Base-by-base conservation (phyloP, 2,797 vertebrate species). In the Notolabrus celidotus region DNA sequence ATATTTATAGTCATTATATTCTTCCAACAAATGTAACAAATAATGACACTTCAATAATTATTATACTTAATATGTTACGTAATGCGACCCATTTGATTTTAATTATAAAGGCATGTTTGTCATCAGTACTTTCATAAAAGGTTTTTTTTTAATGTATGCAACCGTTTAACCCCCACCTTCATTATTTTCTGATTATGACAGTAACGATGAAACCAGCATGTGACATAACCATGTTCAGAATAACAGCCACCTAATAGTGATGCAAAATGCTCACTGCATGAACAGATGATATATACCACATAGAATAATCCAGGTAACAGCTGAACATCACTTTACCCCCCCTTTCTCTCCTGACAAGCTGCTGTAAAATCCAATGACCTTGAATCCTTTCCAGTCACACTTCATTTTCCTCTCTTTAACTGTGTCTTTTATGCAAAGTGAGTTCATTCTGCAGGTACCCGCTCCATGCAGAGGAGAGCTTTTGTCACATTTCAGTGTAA, bases 361-460 rank as follows among this genome's bases (percentile, higher is more conserved):
- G 55, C 58, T 47, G 25, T 61, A 1, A 56, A 36, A 72, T 36
- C 22, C 4, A 19, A 49, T 19, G 34, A 74, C 76, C 58, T 70
- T 78, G 46, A 60, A 55, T 29, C 7, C 25, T 46, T 17, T 11
- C 1, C 1, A 19, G 14, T 56, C 47, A n/a, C 49, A 12, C 47
- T 31, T 23, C 8, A 25, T 63, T 11, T 42, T 6, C 41, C n/a
- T 27, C 27, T 59, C 11, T 49, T 17, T 20, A 19, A 50, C 1
- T 43, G 19, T 19, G 17, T 19, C 6, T 25, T n/a, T 5, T 3
- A 23, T 66, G 36, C 7, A 17, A n/a, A 67, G 14, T 56, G 42
- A 42, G 45, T 20, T 38, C 15, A 16, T 52, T 20, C 22, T 70
- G 45, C 33, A 38, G 47, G 31, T 47, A 16, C 12, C n/a, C 22